Conservation (phyloP, 1,140 invertebrate genomes). For the Caenorhabditis latens region DNA sequence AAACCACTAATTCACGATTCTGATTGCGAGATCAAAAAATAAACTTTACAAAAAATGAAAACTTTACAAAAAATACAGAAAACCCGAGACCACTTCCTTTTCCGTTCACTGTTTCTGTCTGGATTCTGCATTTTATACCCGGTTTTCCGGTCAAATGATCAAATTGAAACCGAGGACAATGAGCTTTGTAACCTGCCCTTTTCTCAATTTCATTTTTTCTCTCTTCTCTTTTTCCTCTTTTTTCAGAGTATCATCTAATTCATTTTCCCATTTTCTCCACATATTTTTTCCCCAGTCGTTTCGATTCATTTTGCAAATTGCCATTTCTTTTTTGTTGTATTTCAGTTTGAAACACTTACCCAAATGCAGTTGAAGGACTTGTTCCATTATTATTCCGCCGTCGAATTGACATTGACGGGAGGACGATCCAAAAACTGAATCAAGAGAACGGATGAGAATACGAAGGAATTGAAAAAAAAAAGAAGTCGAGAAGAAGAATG, state of each 20-base stretch:
- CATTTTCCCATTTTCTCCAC: constrained; percentile 21
- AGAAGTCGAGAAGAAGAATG: not conserved
- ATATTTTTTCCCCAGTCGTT: not conserved
- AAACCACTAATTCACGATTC: too few relatives aligned
- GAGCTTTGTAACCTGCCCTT: constrained; percentile 33
- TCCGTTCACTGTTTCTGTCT: too few relatives aligned
- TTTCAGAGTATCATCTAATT: constrained; percentile 31
- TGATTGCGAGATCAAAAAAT: too few relatives aligned
- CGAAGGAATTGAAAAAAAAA: not conserved
- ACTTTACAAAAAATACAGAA: too few relatives aligned
- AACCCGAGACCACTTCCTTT: too few relatives aligned
- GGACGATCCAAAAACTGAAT: constrained; percentile 34
- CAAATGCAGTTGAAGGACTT: constrained; percentile 45
- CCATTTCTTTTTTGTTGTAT: not conserved
- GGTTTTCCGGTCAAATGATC: too few relatives aligned
- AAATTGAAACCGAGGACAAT: constrained; percentile 1
- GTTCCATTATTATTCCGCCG: constrained; percentile 48
- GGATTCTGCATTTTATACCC: too few relatives aligned
- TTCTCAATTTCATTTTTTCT: constrained; percentile 27
- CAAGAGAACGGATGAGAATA: not conserved
- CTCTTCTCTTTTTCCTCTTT: not conserved
- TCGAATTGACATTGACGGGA: constrained; percentile 48
- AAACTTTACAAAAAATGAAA: too few relatives aligned
- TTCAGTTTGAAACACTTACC: constrained; percentile 49
- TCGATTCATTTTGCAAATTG: constrained; percentile 26